These are phyloP conservation scores for Catostomus latipinnis DNA, from an alignment of 2,797 vertebrate genomes.

Conservation along the genomic window DNA sequence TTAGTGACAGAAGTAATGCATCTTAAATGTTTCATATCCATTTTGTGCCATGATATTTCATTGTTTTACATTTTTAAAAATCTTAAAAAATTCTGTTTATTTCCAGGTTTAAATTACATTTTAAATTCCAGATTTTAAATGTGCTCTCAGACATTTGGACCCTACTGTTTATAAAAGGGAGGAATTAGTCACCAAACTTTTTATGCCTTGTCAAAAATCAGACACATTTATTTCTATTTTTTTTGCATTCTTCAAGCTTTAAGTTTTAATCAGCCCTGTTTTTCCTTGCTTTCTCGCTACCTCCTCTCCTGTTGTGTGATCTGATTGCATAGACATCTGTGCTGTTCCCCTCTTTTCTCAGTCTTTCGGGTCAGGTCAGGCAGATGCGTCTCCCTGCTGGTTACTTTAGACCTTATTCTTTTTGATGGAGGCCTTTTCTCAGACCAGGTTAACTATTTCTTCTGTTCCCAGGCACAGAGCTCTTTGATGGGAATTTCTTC, in stretches of 20 bases:
- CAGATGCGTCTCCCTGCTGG: slow-evolving; percentile 40
- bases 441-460: slow-evolving; percentile 55
- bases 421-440: slow-evolving; percentile 34
- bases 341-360: slow-evolving; percentile 12
- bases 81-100: too few relatives aligned
- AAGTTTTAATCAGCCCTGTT: background rate
- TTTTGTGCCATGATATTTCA: too few relatives aligned
- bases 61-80: too few relatives aligned
- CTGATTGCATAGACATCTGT: background rate
- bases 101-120: too few relatives aligned
- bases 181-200: too few relatives aligned
- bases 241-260: background rate
- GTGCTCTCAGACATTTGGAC: too few relatives aligned
- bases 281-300: background rate
- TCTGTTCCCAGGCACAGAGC: slow-evolving; percentile 66
- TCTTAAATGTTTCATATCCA: too few relatives aligned
- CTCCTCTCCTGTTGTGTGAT: background rate
- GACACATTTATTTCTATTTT: too few relatives aligned
- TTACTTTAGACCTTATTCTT: slow-evolving; percentile 30
- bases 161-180: too few relatives aligned
- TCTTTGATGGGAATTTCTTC: slow-evolving; percentile 56
- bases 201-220: too few relatives aligned
- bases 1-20: too few relatives aligned
- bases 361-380: slow-evolving; percentile 9
- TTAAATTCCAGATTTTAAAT: too few relatives aligned